Conservation (phyloP, 2,113 vertebrate genomes). For the Lipophrys pholis region DNA sequence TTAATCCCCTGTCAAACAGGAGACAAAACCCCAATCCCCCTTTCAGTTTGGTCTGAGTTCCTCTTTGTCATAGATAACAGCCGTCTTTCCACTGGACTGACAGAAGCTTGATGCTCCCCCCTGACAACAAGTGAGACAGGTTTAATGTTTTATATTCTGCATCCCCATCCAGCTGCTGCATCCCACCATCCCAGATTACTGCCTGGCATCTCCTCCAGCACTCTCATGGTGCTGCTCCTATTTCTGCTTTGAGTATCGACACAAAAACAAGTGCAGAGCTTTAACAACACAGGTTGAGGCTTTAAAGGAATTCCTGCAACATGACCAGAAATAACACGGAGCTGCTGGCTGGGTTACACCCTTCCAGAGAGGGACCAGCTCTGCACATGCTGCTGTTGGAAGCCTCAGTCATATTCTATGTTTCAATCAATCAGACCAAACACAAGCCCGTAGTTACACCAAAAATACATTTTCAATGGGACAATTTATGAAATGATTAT, state of each 20-base stretch:
- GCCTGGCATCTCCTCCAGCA: conserved; percentile 41
- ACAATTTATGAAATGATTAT: no score
- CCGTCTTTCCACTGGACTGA: background rate
- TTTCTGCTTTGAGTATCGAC: no score
- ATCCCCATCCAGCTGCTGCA: conserved; percentile 20
- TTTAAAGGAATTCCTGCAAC: background rate
- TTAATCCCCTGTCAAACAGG: conserved; percentile 40
- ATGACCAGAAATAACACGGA: background rate
- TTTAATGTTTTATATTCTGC: background rate
- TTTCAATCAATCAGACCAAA: background rate
- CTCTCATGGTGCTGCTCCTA: background rate
- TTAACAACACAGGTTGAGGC: background rate
- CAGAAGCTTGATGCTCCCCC: background rate
- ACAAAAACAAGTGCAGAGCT: background rate
- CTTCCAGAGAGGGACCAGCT: conserved; percentile 24
- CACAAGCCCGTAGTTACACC: no score
- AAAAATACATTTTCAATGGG: no score
- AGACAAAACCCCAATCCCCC: background rate
- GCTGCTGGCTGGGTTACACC: conserved; percentile 52
- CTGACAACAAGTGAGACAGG: background rate
- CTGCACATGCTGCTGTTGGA: background rate
- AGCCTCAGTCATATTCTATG: background rate
- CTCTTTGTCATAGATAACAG: background rate
- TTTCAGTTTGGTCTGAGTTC: background rate
- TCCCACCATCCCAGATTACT: conserved; percentile 3